Evolutionary conservation across 2,113 vertebrate species (phyloP).

Genomic region (Verasper variegatus): DNA sequence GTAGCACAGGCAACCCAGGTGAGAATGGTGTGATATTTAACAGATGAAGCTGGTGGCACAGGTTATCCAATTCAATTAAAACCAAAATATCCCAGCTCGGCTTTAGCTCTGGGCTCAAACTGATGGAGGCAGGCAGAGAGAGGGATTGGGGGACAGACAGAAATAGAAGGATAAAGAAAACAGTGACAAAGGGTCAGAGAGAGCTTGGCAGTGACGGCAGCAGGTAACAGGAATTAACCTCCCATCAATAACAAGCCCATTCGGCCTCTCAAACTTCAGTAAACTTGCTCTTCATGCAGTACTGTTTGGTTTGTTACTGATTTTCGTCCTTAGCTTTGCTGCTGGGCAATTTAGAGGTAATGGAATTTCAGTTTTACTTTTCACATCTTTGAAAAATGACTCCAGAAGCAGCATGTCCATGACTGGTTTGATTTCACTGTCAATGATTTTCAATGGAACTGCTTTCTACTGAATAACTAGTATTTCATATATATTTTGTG

Average conservation of each 20-base stretch:
- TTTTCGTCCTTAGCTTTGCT: too few relatives aligned
- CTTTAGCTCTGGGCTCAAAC: constrained; percentile 27
- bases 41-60: constrained; percentile 52
- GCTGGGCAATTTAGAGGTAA: too few relatives aligned
- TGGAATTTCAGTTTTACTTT: too few relatives aligned
- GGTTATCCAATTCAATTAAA: constrained; percentile 74
- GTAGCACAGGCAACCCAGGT: constrained; percentile 46
- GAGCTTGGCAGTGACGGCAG: neutral
- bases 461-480: too few relatives aligned
- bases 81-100: constrained; percentile 49
- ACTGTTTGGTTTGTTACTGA: neutral
- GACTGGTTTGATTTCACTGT: too few relatives aligned
- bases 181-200: neutral
- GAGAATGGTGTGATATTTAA: constrained; percentile 56
- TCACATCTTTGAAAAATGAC: too few relatives aligned
- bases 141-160: neutral
- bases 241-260: neutral
- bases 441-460: too few relatives aligned
- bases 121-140: neutral
- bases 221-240: constrained; percentile 2
- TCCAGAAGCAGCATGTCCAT: too few relatives aligned
- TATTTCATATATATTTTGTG: too few relatives aligned
- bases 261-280: neutral
- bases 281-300: neutral
- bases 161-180: constrained; percentile 8